phyloP scores from a whole-genome alignment of 2,113 vertebrate species.

The Oreochromis aureus region DNA sequence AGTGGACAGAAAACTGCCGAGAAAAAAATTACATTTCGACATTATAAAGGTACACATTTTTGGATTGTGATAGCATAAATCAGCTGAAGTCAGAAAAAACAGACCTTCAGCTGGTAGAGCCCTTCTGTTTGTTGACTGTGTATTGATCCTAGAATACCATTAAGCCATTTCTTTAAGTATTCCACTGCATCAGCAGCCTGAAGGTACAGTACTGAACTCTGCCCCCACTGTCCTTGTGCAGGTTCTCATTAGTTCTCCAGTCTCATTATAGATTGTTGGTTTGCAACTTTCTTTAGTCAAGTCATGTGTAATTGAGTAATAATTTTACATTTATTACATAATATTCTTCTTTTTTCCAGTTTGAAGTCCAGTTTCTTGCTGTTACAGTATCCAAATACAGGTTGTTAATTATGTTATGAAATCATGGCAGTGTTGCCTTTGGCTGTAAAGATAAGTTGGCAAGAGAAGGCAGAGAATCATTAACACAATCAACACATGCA shows the following conservation, averaged over 20 bases:
- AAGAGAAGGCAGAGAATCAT: slow-evolving; percentile 17
- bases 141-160: slow-evolving; percentile 58
- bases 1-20: background rate
- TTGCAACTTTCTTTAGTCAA: background rate
- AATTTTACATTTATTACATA: background rate
- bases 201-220: background rate
- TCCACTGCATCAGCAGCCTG: slow-evolving; percentile 50
- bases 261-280: background rate
- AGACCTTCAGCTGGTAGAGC: slow-evolving; percentile 34
- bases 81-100: slow-evolving; percentile 18
- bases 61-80: slow-evolving; percentile 13
- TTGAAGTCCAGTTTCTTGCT: background rate
- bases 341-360: background rate
- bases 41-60: background rate
- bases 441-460: slow-evolving; percentile 15
- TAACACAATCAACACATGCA: slow-evolving; percentile 13
- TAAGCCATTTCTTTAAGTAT: slow-evolving; percentile 52
- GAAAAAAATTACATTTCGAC: background rate
- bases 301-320: background rate
- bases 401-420: background rate
- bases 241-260: background rate
- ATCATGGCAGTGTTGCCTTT: background rate
- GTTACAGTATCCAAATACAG: background rate
- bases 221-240: background rate
- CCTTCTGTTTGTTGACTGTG: slow-evolving; percentile 31